These are phyloP conservation scores for Phymastichus coffea DNA, from an alignment of 1,140 invertebrate species.

Conservation along the genomic window DNA sequence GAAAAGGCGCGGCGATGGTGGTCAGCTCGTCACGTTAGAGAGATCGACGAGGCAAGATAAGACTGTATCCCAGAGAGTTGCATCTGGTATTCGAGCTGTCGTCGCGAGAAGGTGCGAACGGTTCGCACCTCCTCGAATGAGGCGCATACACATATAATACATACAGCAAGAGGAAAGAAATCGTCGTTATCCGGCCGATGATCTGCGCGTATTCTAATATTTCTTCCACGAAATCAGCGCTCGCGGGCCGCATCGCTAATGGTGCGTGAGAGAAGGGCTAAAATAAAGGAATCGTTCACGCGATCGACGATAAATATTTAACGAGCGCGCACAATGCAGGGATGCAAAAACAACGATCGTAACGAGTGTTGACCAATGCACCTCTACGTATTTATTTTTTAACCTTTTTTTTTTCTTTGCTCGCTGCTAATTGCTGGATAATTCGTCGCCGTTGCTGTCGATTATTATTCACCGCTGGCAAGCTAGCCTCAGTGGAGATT, in stretches of 20 bases:
- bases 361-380: conserved; percentile 47
- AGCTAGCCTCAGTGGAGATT: no score
- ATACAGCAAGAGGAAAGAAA: not conserved
- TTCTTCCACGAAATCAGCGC: conserved; percentile 45
- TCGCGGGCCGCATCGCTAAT: conserved; percentile 18
- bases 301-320: conserved; percentile 53
- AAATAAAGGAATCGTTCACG: conserved; percentile 32
- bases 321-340: conserved; percentile 43
- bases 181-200: conserved; percentile 36
- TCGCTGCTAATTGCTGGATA: not conserved
- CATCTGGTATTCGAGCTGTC: not conserved
- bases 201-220: conserved; percentile 48
- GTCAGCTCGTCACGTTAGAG: no score
- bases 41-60: no score
- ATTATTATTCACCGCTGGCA: no score
- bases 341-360: no score
- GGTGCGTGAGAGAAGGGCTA: conserved; percentile 12
- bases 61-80: not conserved
- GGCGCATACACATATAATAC: not conserved
- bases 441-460: no score
- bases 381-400: no score
- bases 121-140: conserved; percentile 25
- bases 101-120: conserved; percentile 19
- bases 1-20: no score
- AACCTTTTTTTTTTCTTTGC: not conserved